A percentile compares a stretch with the other conserved stretches of the same genome.
Conservation (phyloP, 1,140 invertebrate species). For the Caenorhabditis inopinata region DNA sequence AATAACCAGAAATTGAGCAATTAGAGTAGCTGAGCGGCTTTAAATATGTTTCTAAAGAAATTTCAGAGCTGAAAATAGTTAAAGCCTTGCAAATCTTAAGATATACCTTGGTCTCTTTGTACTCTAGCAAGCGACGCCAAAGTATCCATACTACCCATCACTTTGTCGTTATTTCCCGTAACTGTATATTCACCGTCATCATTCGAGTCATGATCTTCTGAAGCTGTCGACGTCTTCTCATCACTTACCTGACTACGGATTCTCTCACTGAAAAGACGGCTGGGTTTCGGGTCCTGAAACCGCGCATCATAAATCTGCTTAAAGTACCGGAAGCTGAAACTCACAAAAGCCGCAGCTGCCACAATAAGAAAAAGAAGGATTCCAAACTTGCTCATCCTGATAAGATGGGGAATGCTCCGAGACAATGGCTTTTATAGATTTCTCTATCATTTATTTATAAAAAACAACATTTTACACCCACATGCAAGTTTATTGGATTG, state of each 20-base stretch:
- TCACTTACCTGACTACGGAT: not conserved
- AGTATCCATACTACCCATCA: conserved; percentile 2
- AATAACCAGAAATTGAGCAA: no score
- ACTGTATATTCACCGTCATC: not conserved
- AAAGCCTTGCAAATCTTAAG: no score
- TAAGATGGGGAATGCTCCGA: not conserved
- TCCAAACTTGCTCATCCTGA: not conserved
- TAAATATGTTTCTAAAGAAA: no score
- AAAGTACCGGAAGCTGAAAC: no score
- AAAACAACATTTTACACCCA: not conserved
- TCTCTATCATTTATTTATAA: not conserved
- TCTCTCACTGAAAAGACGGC: not conserved
- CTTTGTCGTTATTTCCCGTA: not conserved
- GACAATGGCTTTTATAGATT: not conserved
- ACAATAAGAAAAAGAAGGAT: not conserved
- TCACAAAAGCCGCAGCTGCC: not conserved
- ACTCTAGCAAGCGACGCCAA: not conserved
- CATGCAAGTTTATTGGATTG: not conserved
- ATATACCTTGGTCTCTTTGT: not conserved
- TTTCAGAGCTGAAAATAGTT: no score
- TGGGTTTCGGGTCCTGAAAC: not conserved
- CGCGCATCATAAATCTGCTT: not conserved
- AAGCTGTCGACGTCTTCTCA: not conserved
- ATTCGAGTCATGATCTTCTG: not conserved
- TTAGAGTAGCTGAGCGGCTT: no score